Base-by-base conservation (phyloP, 2,888 invertebrate genomes). In the Coenonympha glycerion region DNA sequence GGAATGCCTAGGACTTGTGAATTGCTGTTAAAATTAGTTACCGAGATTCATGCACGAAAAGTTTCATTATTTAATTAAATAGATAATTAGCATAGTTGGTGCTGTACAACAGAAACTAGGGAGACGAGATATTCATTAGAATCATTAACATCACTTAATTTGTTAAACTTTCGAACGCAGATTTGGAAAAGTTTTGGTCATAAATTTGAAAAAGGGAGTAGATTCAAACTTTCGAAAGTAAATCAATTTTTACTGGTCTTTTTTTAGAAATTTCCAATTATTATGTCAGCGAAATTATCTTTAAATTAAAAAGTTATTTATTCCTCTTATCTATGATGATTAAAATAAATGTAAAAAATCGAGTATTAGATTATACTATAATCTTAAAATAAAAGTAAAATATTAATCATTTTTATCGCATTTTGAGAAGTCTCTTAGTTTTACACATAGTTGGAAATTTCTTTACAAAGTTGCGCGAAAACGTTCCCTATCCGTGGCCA, bases 401-500 rank as follows among this genome's bases (percentile, higher is more conserved):
- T n/a, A 26, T n/a, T n/a, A 11, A 30, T 0, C 6, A 13, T 11
- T 30, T 13, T n/a, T n/a, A n/a, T n/a, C 13, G 6, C 13, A 15
- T 31, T 2, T 31, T 2, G 4, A 31, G 15, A 6, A 5, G 13
- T 13, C 13, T 30, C 2, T 30, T 11, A 11, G 5, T 11, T n/a
- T 18, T 39, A 24, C 3, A 15, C 22, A 15, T 21, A 37, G 21
- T 15, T 24, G 39, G 13, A 39, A 39, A 22, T 15, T 39, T 13
- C 39, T 22, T 22, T 22, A 39, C 24, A 39, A 9, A 8, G 13
- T 21, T 8, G 21, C 13, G 16, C 13, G n/a, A 19, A 41, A n/a
- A 37, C 8, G 40, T 53, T 40, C 55, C 53, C 62, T 68, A 78
- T 52, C 58, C 59, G 44, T 68, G 82, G 79, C 81, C 85, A 73